phyloP scores from a whole-genome alignment of 92 coral and sea anemone species.

The Umimayanthus chanpuru region DNA sequence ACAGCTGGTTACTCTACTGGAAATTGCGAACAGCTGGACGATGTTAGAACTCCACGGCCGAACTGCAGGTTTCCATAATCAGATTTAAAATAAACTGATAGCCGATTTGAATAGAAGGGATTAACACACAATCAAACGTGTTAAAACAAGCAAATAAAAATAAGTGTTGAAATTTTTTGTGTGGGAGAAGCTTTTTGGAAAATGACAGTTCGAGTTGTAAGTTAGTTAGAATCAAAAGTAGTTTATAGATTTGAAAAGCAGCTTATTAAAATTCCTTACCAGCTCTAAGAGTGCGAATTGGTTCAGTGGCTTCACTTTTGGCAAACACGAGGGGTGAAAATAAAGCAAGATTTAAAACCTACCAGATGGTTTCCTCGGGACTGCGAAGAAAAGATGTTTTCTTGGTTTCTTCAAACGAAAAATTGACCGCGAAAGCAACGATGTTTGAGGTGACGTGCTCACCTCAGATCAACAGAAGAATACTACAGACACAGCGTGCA shows the following conservation, averaged over 20 bases:
- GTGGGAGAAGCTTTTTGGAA: too few species aligned
- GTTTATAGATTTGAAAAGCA: not conserved
- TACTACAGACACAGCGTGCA: not conserved
- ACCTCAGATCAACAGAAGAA: not conserved
- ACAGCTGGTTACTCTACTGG: not conserved
- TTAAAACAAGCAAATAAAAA: slow-evolving; percentile 7
- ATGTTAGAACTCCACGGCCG: not conserved
- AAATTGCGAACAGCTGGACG: not conserved
- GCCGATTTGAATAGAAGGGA: not conserved
- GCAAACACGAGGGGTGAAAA: not conserved
- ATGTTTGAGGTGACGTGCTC: not conserved
- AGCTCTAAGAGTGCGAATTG: not conserved
- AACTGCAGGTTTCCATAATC: not conserved
- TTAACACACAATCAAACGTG: not conserved
- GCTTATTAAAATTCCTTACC: not conserved
- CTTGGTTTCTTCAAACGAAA: too few species aligned
- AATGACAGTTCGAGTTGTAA: not conserved
- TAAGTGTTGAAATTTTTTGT: not conserved
- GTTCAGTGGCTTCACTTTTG: not conserved
- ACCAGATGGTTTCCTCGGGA: not conserved
- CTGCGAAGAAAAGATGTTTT: not conserved
- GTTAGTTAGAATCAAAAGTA: not conserved
- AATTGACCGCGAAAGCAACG: not conserved
- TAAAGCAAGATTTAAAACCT: not conserved
- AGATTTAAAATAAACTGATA: not conserved